Conservation (phyloP, 1,140 invertebrate genomes). For the Cyrtorhinus lividipennis region DNA sequence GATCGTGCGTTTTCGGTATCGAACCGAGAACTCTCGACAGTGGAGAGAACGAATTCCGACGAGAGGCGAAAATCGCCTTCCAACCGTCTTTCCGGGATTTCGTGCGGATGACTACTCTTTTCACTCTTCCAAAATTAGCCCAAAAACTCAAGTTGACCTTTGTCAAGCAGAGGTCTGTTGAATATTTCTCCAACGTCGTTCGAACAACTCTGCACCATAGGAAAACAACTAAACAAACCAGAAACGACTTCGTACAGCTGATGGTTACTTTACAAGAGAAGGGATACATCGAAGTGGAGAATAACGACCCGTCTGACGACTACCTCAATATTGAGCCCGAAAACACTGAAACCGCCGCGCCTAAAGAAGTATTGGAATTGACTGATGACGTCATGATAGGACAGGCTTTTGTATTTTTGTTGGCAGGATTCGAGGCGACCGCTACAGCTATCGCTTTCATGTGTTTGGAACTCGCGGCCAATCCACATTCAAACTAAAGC, state of each 20-base stretch:
- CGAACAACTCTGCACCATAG: conserved; percentile 31
- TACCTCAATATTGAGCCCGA: not conserved
- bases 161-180: conserved; percentile 17
- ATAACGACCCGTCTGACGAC: not conserved
- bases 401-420: conserved; percentile 47
- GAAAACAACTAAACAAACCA: conserved; percentile 30
- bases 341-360: not conserved
- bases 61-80: conserved; percentile 24
- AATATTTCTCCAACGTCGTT: conserved; percentile 26
- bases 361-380: conserved; percentile 12
- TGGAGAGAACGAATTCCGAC: conserved; percentile 36
- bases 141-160: not conserved
- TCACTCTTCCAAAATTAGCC: conserved; percentile 8
- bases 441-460: conserved; percentile 38
- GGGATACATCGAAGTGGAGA: conserved; percentile 3
- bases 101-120: conserved; percentile 1
- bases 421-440: conserved; percentile 49
- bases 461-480: conserved; percentile 38
- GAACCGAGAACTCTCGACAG: conserved; percentile 39
- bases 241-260: conserved; percentile 31
- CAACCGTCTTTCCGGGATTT: conserved; percentile 5
- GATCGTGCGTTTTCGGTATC: conserved; percentile 43
- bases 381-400: conserved; percentile 44
- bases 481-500: conserved; percentile 41
- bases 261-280: conserved; percentile 23